phyloP scores from a whole-genome alignment of 2,888 invertebrate species.

The Unio pictorum region DNA sequence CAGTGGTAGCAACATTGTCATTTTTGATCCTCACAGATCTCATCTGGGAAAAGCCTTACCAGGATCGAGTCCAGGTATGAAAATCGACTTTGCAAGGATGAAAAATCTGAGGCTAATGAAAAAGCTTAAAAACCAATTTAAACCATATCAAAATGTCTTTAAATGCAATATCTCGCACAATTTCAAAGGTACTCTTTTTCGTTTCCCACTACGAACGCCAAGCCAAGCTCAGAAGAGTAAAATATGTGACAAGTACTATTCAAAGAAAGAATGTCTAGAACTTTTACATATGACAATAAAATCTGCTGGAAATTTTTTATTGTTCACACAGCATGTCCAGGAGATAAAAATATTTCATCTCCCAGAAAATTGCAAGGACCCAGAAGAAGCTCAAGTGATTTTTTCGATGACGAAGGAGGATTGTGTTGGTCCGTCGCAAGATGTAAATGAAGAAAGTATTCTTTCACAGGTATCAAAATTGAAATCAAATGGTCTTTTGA shows the following conservation, averaged over 20 bases:
- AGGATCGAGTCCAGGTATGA: constrained; percentile 33
- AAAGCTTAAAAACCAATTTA: constrained; percentile 56
- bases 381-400: neutral
- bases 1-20: constrained; percentile 59
- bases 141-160: constrained; percentile 56
- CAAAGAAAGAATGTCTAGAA: constrained; percentile 43
- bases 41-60: constrained; percentile 50
- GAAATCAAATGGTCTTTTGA: too few relatives aligned
- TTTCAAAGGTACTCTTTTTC: constrained; percentile 59
- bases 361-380: constrained; percentile 7
- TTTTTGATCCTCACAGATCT: constrained; percentile 66
- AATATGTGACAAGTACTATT: constrained; percentile 51
- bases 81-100: constrained; percentile 24
- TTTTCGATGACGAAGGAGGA: neutral
- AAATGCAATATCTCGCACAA: constrained; percentile 31
- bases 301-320: constrained; percentile 54
- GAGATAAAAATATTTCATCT: constrained; percentile 56
- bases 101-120: constrained; percentile 33
- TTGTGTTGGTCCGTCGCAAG: neutral
- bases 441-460: too few relatives aligned
- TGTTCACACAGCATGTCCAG: constrained; percentile 66
- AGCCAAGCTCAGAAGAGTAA: constrained; percentile 57
- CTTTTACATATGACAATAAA: constrained; percentile 51
- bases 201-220: constrained; percentile 63
- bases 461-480: too few relatives aligned